A percentile compares a stretch with the other conserved stretches of the same genome.
phyloP scores from a whole-genome alignment of 2,888 invertebrate species.

The Trichogramma evanescens region DNA sequence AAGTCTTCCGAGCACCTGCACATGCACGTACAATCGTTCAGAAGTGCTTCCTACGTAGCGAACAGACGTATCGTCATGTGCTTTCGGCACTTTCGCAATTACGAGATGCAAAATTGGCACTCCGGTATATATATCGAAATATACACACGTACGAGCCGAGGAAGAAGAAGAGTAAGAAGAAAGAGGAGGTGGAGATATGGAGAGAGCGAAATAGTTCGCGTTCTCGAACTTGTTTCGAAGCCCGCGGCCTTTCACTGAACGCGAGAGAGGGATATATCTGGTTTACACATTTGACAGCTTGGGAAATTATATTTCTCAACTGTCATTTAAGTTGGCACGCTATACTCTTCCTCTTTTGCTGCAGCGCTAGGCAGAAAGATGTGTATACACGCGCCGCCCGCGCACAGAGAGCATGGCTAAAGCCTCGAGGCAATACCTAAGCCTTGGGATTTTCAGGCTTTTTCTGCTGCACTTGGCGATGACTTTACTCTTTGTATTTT shows the following conservation, averaged over 20 bases:
- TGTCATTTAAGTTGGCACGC: slow-evolving; percentile 40
- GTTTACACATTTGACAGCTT: slow-evolving; percentile 40
- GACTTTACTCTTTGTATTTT: too few relatives aligned
- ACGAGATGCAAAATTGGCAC: slow-evolving; percentile 7
- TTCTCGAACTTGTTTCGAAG: not conserved
- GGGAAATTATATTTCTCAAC: slow-evolving; percentile 45
- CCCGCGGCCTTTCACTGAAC: not conserved
- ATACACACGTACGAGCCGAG: not conserved
- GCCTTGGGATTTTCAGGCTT: not conserved
- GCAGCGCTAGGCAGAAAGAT: not conserved
- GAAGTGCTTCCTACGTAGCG: too few relatives aligned
- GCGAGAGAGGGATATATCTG: slow-evolving; percentile 4
- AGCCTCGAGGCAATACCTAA: not conserved
- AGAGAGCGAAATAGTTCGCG: not conserved
- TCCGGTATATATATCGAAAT: not conserved
- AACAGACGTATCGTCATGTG: not conserved
- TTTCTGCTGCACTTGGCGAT: too few relatives aligned
- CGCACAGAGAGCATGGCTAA: not conserved
- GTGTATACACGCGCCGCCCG: not conserved
- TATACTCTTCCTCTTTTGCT: slow-evolving; percentile 21
- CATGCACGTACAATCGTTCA: too few relatives aligned
- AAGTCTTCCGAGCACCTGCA: too few relatives aligned
- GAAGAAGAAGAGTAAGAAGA: not conserved
- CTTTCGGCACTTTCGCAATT: slow-evolving; percentile 11
- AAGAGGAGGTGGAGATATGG: not conserved